phyloP scores from a whole-genome alignment of 35 echinoderm and acorn worm species.

The Nesometra sesokonis region DNA sequence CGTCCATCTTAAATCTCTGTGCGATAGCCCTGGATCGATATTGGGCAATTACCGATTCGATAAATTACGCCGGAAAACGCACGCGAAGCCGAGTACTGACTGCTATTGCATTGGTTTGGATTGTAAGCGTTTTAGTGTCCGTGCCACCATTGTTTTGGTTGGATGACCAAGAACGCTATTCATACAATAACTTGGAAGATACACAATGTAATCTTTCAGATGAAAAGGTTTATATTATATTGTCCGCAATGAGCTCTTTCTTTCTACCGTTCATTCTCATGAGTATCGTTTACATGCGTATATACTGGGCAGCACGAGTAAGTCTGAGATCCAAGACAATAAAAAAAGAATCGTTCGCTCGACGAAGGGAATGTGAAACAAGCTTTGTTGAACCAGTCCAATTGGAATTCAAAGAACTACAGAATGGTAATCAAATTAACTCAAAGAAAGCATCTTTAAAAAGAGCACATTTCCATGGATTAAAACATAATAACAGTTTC shows the following conservation, averaged over 20 bases:
- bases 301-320: not conserved
- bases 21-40: constrained; percentile 61
- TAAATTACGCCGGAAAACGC: constrained; percentile 22
- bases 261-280: constrained; percentile 1
- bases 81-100: constrained; percentile 18
- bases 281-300: not conserved
- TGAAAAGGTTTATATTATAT: constrained; percentile 8
- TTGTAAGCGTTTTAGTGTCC: not conserved
- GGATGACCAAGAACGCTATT: not conserved
- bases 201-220: not conserved
- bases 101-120: constrained; percentile 28
- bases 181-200: not conserved
- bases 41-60: constrained; percentile 50
- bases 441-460: not conserved
- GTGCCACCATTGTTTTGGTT: not conserved
- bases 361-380: not conserved
- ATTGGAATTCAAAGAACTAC: not conserved
- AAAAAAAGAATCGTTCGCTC: not conserved
- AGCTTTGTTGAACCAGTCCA: too few relatives aligned
- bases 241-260: constrained; percentile 9
- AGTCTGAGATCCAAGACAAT: not conserved
- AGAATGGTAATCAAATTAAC: not conserved
- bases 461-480: too few relatives aligned
- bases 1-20: constrained; percentile 48
- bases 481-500: not conserved